These are phyloP conservation scores for Zophobas atratus DNA, from an alignment of 1,140 invertebrate species.

Conservation along the genomic window DNA sequence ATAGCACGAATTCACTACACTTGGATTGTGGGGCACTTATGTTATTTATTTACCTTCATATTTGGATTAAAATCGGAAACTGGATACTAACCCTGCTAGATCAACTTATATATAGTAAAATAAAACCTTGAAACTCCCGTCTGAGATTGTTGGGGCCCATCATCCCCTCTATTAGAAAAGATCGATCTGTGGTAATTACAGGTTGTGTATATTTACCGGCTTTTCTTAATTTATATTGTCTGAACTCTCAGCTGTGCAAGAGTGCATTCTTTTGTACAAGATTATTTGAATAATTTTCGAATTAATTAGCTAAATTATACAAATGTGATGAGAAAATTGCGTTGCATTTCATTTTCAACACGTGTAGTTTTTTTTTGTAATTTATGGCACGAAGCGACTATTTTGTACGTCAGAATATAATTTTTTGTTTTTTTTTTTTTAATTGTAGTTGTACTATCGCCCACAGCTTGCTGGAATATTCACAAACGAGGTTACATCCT, in stretches of 20 bases:
- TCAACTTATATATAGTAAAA: slow-evolving; percentile 35
- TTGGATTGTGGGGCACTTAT: not conserved
- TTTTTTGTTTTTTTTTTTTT: slow-evolving; percentile 14
- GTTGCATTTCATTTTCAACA: not conserved
- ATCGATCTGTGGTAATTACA: slow-evolving; percentile 23
- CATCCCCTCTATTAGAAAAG: slow-evolving; percentile 31
- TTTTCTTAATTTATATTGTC: slow-evolving; percentile 9
- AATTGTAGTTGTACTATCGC: not conserved
- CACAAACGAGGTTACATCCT: slow-evolving; percentile 18
- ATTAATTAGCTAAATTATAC: slow-evolving; percentile 5
- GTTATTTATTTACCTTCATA: slow-evolving; percentile 30
- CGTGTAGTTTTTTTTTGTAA: too few species aligned
- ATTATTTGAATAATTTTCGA: slow-evolving; percentile 4
- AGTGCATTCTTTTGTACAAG: slow-evolving; percentile 4
- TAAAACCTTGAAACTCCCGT: slow-evolving; percentile 42
- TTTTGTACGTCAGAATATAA: not conserved
- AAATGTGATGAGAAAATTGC: slow-evolving; percentile 10
- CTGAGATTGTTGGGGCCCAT: slow-evolving; percentile 16
- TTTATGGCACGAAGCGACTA: too few species aligned
- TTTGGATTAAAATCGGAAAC: slow-evolving; percentile 27
- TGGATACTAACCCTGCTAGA: slow-evolving; percentile 16
- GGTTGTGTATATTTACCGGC: not conserved
- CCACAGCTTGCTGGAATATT: slow-evolving; percentile 13
- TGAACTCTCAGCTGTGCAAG: slow-evolving; percentile 15
- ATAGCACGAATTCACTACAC: slow-evolving; percentile 28